phyloP scores from a whole-genome alignment of 1,140 invertebrate genomes.

The Vanessa atalanta region DNA sequence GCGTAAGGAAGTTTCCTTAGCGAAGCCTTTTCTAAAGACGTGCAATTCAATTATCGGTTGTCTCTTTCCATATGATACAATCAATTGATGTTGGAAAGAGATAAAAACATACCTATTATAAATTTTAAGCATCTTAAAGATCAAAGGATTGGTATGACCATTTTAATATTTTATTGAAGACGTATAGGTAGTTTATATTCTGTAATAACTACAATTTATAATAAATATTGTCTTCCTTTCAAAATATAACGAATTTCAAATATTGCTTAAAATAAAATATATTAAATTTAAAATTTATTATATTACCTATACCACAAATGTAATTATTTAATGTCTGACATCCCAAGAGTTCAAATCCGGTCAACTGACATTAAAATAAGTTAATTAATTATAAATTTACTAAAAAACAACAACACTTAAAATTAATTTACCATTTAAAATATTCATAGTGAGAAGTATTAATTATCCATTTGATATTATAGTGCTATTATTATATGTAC shows the following conservation, averaged over 20 bases:
- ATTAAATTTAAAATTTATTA: too few relatives aligned
- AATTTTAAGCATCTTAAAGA: conserved; percentile 8
- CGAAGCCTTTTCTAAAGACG: conserved; percentile 69
- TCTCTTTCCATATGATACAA: conserved; percentile 54
- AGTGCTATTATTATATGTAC: too few relatives aligned
- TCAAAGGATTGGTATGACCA: conserved; percentile 4
- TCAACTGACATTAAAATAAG: too few relatives aligned
- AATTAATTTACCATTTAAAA: too few relatives aligned
- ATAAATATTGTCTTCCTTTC: background rate
- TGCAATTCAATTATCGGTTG: conserved; percentile 55
- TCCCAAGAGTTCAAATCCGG: too few relatives aligned
- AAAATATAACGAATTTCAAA: background rate
- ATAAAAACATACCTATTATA: conserved; percentile 38
- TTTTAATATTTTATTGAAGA: conserved; percentile 23
- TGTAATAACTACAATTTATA: background rate
- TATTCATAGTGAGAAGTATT: too few relatives aligned
- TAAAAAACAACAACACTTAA: too few relatives aligned
- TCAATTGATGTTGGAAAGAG: conserved; percentile 44
- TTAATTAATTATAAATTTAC: too few relatives aligned
- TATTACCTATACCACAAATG: too few relatives aligned
- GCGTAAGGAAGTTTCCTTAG: conserved; percentile 65
- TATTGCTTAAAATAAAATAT: too few relatives aligned
- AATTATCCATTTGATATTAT: too few relatives aligned
- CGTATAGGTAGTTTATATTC: background rate
- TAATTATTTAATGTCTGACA: too few relatives aligned